Evolutionary conservation across 2,797 vertebrate species (phyloP), one percentile per base, ranked within the genome.

Genomic region (Lutjanus argentimaculatus): DNA sequence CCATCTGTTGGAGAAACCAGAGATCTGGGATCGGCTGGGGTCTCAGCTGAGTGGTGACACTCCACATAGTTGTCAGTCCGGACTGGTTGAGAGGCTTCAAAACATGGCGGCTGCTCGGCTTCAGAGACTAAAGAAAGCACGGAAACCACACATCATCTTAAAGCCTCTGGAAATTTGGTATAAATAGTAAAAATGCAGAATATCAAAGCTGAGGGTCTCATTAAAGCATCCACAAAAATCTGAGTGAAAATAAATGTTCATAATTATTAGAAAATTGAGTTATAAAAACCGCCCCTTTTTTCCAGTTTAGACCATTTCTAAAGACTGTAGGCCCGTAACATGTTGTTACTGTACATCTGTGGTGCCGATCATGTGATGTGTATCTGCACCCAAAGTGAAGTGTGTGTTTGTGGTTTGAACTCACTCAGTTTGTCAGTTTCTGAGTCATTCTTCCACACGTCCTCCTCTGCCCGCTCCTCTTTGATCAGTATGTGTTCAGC

Each of bases 391-490:
- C 15, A 15, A 36, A 6, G 13, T 15, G 16, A 6, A 11, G 9
- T 65, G 51, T 55, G 9, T 30, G 19, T 36, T n/a, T 66, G 49
- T 67, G 49, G 49, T 45, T 5, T 66, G 21, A 7, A 86, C 91
- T 88, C 74, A 90, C 92, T 81, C 51, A 42, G 77, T 15, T 70
- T 74, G 66, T 89, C 83, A n/a, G n/a, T n/a, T 21, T 75, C 73
- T 0, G 67, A 6, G 25, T 82, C 22, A 30, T 22, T 85, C 63
- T 17, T 89, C 92, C 91, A 94, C 16, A 49, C 1, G 22, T 86
- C 90, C 17, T 90, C 88, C 61, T 92, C 91, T 1, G 40, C 66
- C 56, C 69, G 45, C 78, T 95, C 92, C 77, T 90, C 90, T 88
- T 94, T 94, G 76, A 95, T 91, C 67, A 55, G 63, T 0, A 83